Conservation (phyloP, 2,888 invertebrate species). For the Chalcis sispes region DNA sequence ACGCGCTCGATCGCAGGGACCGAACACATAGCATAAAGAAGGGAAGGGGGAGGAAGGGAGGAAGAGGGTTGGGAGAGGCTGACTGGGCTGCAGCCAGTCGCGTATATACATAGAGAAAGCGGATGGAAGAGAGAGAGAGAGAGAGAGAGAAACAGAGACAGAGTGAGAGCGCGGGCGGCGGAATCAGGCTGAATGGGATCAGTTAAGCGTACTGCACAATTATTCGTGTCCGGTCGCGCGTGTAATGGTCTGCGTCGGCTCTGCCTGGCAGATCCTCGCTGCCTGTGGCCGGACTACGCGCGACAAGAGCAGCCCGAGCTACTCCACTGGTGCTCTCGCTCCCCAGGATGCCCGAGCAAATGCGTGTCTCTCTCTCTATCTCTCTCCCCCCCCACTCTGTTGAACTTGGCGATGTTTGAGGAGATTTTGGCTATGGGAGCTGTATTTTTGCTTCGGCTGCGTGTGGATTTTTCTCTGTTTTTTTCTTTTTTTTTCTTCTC, state of each 20-base stretch:
- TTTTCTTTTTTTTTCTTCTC: neutral
- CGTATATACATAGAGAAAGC: no score
- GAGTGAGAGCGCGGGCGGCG: neutral
- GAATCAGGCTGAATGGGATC: constrained; percentile 78
- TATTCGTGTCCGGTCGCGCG: constrained; percentile 82
- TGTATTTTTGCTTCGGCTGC: constrained; percentile 13
- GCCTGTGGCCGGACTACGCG: constrained; percentile 63
- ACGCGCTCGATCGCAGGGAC: no score
- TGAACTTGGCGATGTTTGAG: constrained; percentile 28
- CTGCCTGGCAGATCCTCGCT: constrained; percentile 68
- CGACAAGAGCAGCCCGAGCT: constrained; percentile 2
- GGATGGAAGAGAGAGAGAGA: no score
- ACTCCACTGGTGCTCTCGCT: neutral
- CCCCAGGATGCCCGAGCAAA: neutral
- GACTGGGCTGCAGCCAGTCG: neutral
- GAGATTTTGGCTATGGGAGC: constrained; percentile 19
- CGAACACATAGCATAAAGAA: neutral
- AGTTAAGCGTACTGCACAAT: constrained; percentile 82
- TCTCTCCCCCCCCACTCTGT: neutral
- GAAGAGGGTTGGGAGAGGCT: neutral
- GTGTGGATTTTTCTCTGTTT: neutral
- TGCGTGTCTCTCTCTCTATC: neutral
- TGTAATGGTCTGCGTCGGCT: constrained; percentile 80
- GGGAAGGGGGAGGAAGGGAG: no score
- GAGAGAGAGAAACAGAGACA: no score